phyloP scores from a whole-genome alignment of 2,113 vertebrate species.

The Heterotis niloticus region DNA sequence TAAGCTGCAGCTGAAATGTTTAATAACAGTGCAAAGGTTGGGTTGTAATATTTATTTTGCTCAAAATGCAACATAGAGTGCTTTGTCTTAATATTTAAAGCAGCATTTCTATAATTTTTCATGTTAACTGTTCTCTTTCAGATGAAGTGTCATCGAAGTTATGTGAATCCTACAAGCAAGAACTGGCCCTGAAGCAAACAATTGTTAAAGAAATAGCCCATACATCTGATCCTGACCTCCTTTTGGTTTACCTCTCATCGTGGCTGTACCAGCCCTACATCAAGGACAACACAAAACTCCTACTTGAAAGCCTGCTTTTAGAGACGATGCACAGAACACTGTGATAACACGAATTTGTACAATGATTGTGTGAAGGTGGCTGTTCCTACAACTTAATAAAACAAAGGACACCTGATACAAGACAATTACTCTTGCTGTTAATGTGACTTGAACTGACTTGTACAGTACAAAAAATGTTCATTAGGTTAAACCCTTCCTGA shows the following conservation, averaged over 20 bases:
- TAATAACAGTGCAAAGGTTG: neutral
- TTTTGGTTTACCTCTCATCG: slow-evolving; percentile 79
- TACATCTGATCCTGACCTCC: slow-evolving; percentile 61
- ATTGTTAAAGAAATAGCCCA: slow-evolving; percentile 79
- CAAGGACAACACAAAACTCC: slow-evolving; percentile 60
- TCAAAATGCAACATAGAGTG: too few species aligned
- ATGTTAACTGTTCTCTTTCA: slow-evolving; percentile 52
- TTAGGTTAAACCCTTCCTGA: neutral
- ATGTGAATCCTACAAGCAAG: slow-evolving; percentile 69
- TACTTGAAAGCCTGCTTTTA: slow-evolving; percentile 80
- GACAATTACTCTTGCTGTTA: neutral
- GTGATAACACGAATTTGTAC: slow-evolving; percentile 43
- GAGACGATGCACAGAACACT: slow-evolving; percentile 82
- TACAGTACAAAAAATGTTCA: neutral
- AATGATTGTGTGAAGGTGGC: neutral
- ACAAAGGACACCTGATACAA: neutral
- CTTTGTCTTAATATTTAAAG: too few species aligned
- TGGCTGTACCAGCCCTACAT: slow-evolving; percentile 91
- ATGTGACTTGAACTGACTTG: slow-evolving; percentile 4
- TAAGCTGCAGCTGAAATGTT: too few species aligned
- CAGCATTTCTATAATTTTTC: neutral
- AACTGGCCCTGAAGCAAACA: slow-evolving; percentile 73
- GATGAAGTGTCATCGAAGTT: slow-evolving; percentile 66
- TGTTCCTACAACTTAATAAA: slow-evolving; percentile 12
- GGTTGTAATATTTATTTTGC: too few species aligned